phyloP scores from a whole-genome alignment of 92 coral and sea anemone genomes.

The Pocillopora grandis region DNA sequence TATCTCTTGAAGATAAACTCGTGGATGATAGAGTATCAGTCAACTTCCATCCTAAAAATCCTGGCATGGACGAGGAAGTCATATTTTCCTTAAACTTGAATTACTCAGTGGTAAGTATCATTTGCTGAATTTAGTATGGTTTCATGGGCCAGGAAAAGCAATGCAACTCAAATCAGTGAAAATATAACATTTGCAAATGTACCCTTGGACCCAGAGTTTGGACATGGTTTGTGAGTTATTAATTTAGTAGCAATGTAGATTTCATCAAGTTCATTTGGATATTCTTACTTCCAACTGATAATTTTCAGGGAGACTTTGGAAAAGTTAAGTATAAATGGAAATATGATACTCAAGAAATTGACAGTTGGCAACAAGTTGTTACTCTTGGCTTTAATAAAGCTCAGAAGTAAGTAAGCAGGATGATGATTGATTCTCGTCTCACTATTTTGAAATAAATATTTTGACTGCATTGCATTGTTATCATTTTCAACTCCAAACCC shows the following conservation, averaged over 20 bases:
- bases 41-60: conserved; percentile 40
- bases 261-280: too few relatives aligned
- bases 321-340: conserved; percentile 46
- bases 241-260: too few relatives aligned
- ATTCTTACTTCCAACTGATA: not conserved
- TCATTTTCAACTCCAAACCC: too few relatives aligned
- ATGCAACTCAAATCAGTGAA: too few relatives aligned
- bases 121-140: not conserved
- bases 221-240: too few relatives aligned
- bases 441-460: not conserved
- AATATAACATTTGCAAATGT: too few relatives aligned
- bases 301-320: conserved; percentile 38
- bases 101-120: conserved; percentile 47
- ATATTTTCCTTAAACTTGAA: conserved; percentile 43
- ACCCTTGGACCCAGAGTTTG: too few relatives aligned
- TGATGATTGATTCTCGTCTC: not conserved
- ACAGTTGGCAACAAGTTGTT: conserved; percentile 31
- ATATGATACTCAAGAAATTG: conserved; percentile 7
- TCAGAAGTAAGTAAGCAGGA: conserved; percentile 24
- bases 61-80: conserved; percentile 52
- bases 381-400: conserved; percentile 35
- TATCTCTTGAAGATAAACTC: conserved; percentile 30
- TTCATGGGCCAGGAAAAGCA: too few relatives aligned
- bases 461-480: too few relatives aligned
- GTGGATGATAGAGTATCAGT: conserved; percentile 8